These are phyloP conservation scores for Tetanocera ferruginea DNA, from an alignment of 2,888 invertebrate species.

Conservation along the genomic window DNA sequence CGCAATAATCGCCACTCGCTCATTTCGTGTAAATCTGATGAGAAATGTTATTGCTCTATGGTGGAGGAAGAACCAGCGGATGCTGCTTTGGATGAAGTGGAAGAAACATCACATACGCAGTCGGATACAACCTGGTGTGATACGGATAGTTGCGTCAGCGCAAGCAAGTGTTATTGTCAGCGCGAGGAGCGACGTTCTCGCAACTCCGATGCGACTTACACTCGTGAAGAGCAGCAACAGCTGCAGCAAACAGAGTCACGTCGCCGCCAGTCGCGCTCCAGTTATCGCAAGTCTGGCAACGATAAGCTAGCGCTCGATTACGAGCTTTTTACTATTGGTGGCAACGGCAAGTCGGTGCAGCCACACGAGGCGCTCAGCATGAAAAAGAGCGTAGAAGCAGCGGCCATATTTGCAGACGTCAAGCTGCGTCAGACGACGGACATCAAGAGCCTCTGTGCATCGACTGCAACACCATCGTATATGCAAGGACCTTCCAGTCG, in stretches of 20 bases:
- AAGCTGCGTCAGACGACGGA: conserved; percentile 80
- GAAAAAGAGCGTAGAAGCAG: conserved; percentile 90
- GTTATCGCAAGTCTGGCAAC: conserved; percentile 61
- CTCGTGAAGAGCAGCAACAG: neutral
- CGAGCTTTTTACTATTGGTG: conserved; percentile 75
- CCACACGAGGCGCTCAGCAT: conserved; percentile 83
- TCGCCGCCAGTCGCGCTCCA: conserved; percentile 52
- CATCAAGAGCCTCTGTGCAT: conserved; percentile 71
- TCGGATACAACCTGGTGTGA: conserved; percentile 76
- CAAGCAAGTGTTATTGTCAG: conserved; percentile 89
- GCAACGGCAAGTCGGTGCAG: conserved; percentile 73
- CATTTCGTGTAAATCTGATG: conserved; percentile 70
- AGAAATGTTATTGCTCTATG: conserved; percentile 77
- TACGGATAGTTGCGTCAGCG: conserved; percentile 88
- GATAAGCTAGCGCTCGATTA: conserved; percentile 84
- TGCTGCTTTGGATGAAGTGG: conserved; percentile 60
- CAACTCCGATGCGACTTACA: conserved; percentile 16
- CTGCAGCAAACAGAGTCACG: conserved; percentile 56
- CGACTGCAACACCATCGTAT: conserved; percentile 34
- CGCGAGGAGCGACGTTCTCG: conserved; percentile 52
- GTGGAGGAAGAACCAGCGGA: conserved; percentile 68
- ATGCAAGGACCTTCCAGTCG: conserved; percentile 27
- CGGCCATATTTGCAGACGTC: conserved; percentile 85
- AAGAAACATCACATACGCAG: conserved; percentile 69
- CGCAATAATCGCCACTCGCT: conserved; percentile 59